Base-by-base conservation (phyloP, 2,113 vertebrate genomes). In the Barnardius zonarius region DNA sequence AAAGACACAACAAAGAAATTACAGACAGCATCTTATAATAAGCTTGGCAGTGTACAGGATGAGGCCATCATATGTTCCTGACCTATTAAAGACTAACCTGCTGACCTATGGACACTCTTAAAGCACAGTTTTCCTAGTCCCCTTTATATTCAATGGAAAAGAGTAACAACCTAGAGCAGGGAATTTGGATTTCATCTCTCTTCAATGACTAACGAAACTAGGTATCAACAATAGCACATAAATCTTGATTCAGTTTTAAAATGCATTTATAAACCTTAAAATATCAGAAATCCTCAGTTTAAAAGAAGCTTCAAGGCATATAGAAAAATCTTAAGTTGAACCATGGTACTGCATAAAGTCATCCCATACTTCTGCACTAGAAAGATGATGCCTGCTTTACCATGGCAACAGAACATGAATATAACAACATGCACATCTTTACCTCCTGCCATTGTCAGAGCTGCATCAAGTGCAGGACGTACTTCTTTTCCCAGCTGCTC, bases 371-470 rank as follows among this genome's bases (percentile, higher is more conserved):
- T 44, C n/a, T 49, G 46, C 33, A 24, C 30, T 61, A 59, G 70
- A 51, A 49, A 57, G 77, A 48, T 5, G 37, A 81, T 59, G 48
- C 16, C 44, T 69, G 13, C 72, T 86, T 76, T 49, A 49, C 35
- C 30, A 31, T 7, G 5, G 61, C 43, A 91, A 81, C 24, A 55
- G 30, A 66, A 44, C 19, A 37, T 33, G 19, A 76, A 84, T 19
- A 70, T 49, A 87, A 27, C 33, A 76, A 31, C 15, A 48, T 70
- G 46, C 5, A 52, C 46, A 83, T 92, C 70, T 92, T 93, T 98
- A 99, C 99, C 98, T 98, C 96, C 98, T 39, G 98, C 98, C 98
- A 99, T 98, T 62, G 97, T 97, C 41, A 98, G 97, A 48, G 97
- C 97, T 6, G 97, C 96, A 87, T 98, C 97, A 17, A 99, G 97